Evolutionary conservation across 2,113 vertebrate species (phyloP).

Genomic region (Potamarius usumacintae): DNA sequence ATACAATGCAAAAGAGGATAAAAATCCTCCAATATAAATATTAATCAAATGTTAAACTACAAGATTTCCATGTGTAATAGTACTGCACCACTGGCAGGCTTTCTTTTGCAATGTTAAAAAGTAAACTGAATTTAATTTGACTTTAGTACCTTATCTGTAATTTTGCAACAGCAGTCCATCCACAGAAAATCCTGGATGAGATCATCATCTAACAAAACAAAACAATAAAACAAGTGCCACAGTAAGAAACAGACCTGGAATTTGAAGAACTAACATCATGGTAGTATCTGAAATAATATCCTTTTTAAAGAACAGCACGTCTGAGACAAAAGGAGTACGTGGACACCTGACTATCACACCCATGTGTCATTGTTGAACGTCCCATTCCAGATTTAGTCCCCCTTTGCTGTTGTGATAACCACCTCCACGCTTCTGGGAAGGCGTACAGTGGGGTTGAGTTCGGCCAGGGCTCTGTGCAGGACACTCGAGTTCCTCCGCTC

Average conservation of each 20-base stretch:
- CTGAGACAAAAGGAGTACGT: no score
- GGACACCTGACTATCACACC: no score
- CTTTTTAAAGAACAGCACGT: no score
- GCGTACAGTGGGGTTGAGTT: no score
- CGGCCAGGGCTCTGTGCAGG: no score
- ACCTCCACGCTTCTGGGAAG: no score
- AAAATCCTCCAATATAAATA: not conserved
- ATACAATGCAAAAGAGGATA: conserved; percentile 48
- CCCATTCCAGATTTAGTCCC: no score
- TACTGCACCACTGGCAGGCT: not conserved
- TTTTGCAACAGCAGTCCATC: conserved; percentile 93
- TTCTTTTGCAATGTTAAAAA: not conserved
- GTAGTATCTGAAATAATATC: no score
- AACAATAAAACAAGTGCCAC: not conserved
- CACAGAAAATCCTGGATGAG: conserved; percentile 91
- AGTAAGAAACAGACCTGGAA: not conserved
- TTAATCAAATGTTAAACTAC: not conserved
- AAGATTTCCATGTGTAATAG: not conserved
- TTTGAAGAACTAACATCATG: not conserved
- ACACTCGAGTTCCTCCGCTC: no score
- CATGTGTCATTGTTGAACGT: no score
- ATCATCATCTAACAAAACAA: conserved; percentile 78
- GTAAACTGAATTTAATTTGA: no score
- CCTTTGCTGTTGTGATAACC: no score
- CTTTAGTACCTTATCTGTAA: conserved; percentile 86